phyloP scores from a whole-genome alignment of 92 coral and sea anemone genomes.

The Epizoanthus fatuus region DNA sequence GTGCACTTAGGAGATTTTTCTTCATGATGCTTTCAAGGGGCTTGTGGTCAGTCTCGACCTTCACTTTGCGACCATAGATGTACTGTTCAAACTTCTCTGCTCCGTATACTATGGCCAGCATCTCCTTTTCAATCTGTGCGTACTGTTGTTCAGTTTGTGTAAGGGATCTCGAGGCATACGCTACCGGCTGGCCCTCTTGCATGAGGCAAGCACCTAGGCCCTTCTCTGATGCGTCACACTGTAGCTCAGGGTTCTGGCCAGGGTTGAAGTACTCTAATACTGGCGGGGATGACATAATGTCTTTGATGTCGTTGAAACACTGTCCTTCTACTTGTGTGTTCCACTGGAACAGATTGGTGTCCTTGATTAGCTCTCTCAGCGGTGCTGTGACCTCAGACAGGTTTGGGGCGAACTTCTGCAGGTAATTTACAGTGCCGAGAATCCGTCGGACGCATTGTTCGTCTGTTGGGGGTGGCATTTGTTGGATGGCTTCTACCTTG shows the following conservation, averaged over 20 bases:
- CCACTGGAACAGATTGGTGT: constrained; percentile 30
- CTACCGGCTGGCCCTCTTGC: constrained; percentile 42
- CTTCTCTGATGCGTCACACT: not conserved
- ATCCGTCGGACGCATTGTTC: constrained; percentile 21
- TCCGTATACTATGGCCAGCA: constrained; percentile 49
- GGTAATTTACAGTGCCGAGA: constrained; percentile 41
- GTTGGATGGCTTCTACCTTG: constrained; percentile 48
- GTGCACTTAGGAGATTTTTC: constrained; percentile 61
- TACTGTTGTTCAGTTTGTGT: constrained; percentile 5
- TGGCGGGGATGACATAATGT: constrained; percentile 24
- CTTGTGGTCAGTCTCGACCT: constrained; percentile 70
- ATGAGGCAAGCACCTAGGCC: constrained; percentile 42
- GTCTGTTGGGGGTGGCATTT: not conserved
- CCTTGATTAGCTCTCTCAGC: constrained; percentile 24
- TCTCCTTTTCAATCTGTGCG: constrained; percentile 53
- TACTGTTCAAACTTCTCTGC: constrained; percentile 61
- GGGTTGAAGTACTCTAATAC: no score
- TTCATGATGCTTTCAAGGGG: constrained; percentile 59
- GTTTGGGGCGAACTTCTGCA: constrained; percentile 47
- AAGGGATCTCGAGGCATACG: constrained; percentile 34
- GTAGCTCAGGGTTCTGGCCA: no score
- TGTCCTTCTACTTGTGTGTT: constrained; percentile 32
- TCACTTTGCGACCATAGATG: constrained; percentile 61
- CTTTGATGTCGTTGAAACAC: constrained; percentile 50
- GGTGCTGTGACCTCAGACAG: constrained; percentile 25